These are phyloP conservation scores for Chionoecetes opilio DNA, from an alignment of 1,140 invertebrate species.

Conservation along the genomic window DNA sequence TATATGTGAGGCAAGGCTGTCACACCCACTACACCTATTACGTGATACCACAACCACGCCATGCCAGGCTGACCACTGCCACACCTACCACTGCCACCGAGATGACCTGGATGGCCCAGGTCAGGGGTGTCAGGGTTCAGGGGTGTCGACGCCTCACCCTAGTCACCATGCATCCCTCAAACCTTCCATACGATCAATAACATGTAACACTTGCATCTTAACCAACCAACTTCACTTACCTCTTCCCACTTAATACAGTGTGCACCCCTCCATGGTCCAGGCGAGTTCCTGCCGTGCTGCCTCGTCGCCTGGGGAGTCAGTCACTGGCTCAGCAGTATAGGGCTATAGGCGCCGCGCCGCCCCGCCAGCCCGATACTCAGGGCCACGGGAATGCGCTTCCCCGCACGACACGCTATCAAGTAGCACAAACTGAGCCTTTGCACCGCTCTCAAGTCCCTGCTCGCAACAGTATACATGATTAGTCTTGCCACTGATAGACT, in stretches of 20 bases:
- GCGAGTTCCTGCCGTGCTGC: too few species aligned
- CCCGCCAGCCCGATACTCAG: background rate
- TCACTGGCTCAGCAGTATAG: background rate
- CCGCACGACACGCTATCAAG: background rate
- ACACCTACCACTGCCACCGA: background rate
- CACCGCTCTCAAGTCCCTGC: background rate
- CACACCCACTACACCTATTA: background rate
- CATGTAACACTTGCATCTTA: background rate
- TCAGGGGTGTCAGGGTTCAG: too few species aligned
- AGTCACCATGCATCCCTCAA: background rate
- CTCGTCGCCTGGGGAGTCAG: background rate
- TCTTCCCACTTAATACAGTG: background rate
- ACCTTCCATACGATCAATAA: background rate
- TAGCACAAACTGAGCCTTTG: background rate
- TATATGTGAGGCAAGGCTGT: constrained; percentile 1
- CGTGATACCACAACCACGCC: background rate
- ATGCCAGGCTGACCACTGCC: background rate
- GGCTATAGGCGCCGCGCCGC: background rate
- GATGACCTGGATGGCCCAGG: background rate
- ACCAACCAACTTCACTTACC: background rate
- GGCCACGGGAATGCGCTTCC: background rate
- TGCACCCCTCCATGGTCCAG: background rate
- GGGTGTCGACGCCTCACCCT: background rate
- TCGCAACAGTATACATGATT: background rate
- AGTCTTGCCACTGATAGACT: background rate